These are phyloP conservation scores for Salmo trutta DNA, from an alignment of 2,797 vertebrate species.

Conservation along the genomic window DNA sequence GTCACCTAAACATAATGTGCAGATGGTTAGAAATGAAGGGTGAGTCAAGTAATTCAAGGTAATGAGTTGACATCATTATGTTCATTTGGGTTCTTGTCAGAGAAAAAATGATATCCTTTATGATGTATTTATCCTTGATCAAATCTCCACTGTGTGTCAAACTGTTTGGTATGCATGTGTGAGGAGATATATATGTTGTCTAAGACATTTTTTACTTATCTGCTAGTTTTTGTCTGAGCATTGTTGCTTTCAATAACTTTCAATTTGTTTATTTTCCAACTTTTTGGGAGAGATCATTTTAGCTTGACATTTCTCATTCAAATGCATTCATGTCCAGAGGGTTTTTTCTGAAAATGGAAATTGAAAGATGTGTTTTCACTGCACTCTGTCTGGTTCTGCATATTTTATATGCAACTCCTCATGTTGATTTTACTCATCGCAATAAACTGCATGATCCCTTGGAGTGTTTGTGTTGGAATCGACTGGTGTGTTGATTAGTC, in stretches of 20 bases:
- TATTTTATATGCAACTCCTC: slow-evolving; percentile 27
- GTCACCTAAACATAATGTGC: slow-evolving; percentile 27
- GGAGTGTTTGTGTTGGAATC: slow-evolving; percentile 34
- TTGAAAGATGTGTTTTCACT: slow-evolving; percentile 50
- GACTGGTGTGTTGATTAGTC: slow-evolving; percentile 23
- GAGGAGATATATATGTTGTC: slow-evolving; percentile 38
- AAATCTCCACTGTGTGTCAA: slow-evolving; percentile 22
- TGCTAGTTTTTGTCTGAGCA: slow-evolving; percentile 33
- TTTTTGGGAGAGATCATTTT: neutral
- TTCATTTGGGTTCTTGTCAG: neutral
- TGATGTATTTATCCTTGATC: slow-evolving; percentile 20
- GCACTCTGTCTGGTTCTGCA: slow-evolving; percentile 3
- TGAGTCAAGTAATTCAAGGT: neutral
- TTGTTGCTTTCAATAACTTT: slow-evolving; percentile 49
- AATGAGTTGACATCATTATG: slow-evolving; percentile 26
- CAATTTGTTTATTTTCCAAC: slow-evolving; percentile 28
- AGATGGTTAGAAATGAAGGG: neutral
- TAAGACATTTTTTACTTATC: neutral
- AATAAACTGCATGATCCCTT: slow-evolving; percentile 57
- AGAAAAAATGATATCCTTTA: neutral
- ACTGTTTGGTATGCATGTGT: neutral
- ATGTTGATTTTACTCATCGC: slow-evolving; percentile 45
- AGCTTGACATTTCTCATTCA: slow-evolving; percentile 33
- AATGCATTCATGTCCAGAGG: slow-evolving; percentile 45
- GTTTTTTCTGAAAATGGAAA: slow-evolving; percentile 38